Conservation (phyloP, 2,888 invertebrate species). For the Aleiodes alternator region DNA sequence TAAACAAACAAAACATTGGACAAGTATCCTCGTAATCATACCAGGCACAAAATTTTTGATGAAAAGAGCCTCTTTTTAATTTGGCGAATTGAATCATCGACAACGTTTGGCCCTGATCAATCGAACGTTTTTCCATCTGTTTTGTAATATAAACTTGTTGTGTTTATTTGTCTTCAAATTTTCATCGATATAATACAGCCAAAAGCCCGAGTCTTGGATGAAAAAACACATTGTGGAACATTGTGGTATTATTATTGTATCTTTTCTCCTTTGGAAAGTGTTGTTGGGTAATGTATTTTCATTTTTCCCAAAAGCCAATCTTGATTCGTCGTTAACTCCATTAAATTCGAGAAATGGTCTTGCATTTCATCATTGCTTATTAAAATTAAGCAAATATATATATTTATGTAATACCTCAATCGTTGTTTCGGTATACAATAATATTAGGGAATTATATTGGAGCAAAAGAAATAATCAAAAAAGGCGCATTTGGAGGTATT, state of each 20-base stretch:
- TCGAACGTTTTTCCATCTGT: not conserved
- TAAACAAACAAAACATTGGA: not conserved
- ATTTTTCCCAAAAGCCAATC: conserved; percentile 15
- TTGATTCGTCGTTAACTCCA: conserved; percentile 1
- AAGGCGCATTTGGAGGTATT: conserved; percentile 52
- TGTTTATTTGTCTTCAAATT: not conserved
- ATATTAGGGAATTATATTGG: conserved; percentile 7
- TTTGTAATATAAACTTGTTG: conserved; percentile 8
- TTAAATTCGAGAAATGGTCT: not conserved
- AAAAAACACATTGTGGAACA: not conserved
- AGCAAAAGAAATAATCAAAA: conserved; percentile 1
- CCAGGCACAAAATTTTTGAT: not conserved
- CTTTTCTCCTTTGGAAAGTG: conserved; percentile 9
- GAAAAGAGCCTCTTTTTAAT: not conserved
- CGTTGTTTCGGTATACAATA: not conserved
- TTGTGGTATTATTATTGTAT: conserved; percentile 22
- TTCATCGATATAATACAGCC: not conserved
- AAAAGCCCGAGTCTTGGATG: not conserved
- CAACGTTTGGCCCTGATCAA: not conserved
- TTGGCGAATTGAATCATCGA: not conserved
- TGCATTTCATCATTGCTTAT: not conserved
- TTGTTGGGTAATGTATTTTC: conserved; percentile 25
- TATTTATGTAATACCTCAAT: not conserved
- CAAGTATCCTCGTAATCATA: not conserved
- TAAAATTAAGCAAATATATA: not conserved